Evolutionary conservation across 2,797 vertebrate species (phyloP), one percentile per base, ranked within the genome.

Genomic region (Dendrocincla fuliginosa): DNA sequence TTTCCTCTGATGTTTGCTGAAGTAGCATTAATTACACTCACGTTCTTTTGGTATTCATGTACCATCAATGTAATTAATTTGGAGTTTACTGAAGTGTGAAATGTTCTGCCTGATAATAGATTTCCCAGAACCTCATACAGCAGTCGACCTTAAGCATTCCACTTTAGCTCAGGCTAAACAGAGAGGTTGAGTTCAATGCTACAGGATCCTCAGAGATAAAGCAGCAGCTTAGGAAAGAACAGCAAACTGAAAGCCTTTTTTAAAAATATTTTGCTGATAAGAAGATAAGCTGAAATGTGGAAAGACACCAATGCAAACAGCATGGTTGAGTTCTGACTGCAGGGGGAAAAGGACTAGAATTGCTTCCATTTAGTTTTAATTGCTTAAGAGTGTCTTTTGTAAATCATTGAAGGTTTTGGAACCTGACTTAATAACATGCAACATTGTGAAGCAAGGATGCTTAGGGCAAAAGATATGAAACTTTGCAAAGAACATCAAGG

Each of bases 41-140:
- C 83, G 95, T 94, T 96, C 93, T 91, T 93, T 92, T 84, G 64
- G 76, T 94, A 90, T 94, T 97, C 95, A 95, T 97, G 93, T 97
- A 91, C 81, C 93, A 97, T 86, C 89, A 82, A 33, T 85, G 75
- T 92, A 93, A 97, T 96, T 96, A 96, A 96, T 92, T 94, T 91
- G 65, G 78, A 74, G 88, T 87, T 96, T 94, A 94, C 44, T 91
- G 95, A 94, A 95, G 90, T 84, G 82, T 94, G 92, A 95, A 96
- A 93, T 94, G 84, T 93, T 96, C 85, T 93, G 67, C 64, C 73
- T 87, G 93, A 95, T 87, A 96, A 96, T 71, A 97, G 90, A 97
- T 95, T 96, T 94, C 73, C 89, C 87, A 80, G 88, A 92, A 91
- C 65, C 71, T 89, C 80, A 68, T 81, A 63, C 63, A 55, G 77